phyloP scores from a whole-genome alignment of 2,888 invertebrate genomes.

The Drosophila neoperkinsi region DNA sequence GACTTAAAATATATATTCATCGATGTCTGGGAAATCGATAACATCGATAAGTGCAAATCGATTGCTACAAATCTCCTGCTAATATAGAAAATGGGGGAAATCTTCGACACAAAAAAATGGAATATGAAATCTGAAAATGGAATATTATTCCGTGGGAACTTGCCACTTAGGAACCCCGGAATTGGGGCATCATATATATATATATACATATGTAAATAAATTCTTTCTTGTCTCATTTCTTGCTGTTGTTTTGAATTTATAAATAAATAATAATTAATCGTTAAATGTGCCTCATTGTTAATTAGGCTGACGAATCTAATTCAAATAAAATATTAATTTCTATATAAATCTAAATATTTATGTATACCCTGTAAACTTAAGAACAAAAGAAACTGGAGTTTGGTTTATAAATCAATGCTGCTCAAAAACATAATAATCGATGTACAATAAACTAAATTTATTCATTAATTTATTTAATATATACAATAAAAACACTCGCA shows the following conservation, averaged over 20 bases:
- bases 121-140: neutral
- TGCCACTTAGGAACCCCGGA: too few relatives aligned
- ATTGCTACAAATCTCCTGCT: neutral
- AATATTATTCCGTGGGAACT: neutral
- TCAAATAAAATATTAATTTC: neutral
- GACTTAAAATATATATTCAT: neutral
- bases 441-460: neutral
- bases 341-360: neutral
- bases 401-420: accelerated
- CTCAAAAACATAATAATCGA: neutral
- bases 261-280: neutral
- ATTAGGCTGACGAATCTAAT: slow-evolving; percentile 17
- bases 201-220: neutral
- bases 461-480: neutral
- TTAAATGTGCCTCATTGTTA: neutral
- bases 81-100: neutral
- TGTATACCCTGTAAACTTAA: neutral
- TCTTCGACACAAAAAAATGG: neutral
- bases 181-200: too few relatives aligned
- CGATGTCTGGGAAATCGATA: neutral
- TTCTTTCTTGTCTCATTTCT: neutral
- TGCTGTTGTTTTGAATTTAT: neutral
- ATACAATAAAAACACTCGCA: neutral
- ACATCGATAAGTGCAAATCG: neutral
- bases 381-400: neutral